phyloP scores from a whole-genome alignment of 2,888 invertebrate genomes.

The Tupiocoris notatus region DNA sequence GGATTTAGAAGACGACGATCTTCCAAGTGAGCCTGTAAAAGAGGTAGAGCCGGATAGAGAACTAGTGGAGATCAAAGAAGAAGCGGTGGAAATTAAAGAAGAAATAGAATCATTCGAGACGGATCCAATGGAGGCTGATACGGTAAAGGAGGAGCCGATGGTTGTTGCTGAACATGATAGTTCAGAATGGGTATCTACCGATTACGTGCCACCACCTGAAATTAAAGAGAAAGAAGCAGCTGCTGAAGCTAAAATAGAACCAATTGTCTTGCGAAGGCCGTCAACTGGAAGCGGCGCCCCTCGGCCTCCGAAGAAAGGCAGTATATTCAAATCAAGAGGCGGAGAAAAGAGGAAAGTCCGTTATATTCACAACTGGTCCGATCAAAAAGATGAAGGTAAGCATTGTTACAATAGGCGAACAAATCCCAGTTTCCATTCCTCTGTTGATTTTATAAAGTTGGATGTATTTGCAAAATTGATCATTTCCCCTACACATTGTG shows the following conservation, averaged over 20 bases:
- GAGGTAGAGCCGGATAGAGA: not conserved
- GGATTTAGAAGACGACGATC: constrained; percentile 45
- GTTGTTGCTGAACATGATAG: not conserved
- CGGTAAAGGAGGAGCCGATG: not conserved
- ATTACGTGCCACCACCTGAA: constrained; percentile 33
- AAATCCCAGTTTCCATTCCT: too few relatives aligned
- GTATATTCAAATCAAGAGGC: constrained; percentile 81
- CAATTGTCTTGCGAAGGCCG: constrained; percentile 44
- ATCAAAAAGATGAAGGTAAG: constrained; percentile 62
- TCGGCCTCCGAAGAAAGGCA: constrained; percentile 69
- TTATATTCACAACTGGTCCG: constrained; percentile 88
- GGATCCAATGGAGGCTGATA: not conserved
- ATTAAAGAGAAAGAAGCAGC: constrained; percentile 7
- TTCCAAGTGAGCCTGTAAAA: not conserved
- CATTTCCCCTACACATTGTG: too few relatives aligned
- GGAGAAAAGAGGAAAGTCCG: constrained; percentile 73
- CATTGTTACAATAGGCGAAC: not conserved
- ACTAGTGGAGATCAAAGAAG: not conserved
- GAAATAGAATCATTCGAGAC: not conserved
- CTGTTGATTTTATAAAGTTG: too few relatives aligned
- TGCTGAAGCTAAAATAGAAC: constrained; percentile 37
- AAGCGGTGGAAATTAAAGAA: constrained; percentile 5
- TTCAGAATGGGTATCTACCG: constrained; percentile 16
- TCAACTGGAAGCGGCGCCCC: constrained; percentile 48
- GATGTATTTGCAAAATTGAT: too few relatives aligned